Percentiles rank a stretch among this genome's conserved stretches.
Evolutionary conservation across 2,797 vertebrate species (phyloP).

Genomic region (Hypotaenidia okinawae): DNA sequence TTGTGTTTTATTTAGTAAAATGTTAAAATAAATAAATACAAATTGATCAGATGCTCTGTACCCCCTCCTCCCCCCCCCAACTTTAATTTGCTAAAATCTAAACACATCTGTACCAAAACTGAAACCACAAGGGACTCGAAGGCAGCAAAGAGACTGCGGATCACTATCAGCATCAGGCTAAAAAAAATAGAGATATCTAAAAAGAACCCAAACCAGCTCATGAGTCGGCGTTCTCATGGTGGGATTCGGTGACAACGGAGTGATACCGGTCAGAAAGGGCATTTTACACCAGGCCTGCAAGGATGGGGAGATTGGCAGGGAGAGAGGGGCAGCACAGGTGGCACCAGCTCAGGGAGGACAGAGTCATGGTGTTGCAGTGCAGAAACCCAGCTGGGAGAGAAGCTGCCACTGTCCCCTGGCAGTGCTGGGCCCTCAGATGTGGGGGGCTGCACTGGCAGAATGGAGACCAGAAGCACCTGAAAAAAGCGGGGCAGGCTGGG

Average conservation of each 20-base stretch:
- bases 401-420: rapidly evolving
- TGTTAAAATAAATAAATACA: constrained; percentile 99
- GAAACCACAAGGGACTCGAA: constrained; percentile 93
- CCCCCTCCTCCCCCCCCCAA: constrained; percentile 50
- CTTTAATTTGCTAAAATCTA: constrained; percentile 94
- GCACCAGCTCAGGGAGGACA: not conserved
- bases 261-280: constrained; percentile 44
- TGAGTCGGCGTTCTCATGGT: not conserved
- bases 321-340: not conserved
- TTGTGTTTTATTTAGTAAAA: constrained; percentile 99
- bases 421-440: not conserved
- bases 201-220: constrained; percentile 61
- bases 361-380: not conserved
- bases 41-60: constrained; percentile 97
- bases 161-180: constrained; percentile 90
- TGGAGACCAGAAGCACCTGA: not conserved
- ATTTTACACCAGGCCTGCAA: constrained; percentile 62
- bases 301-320: not conserved
- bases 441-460: not conserved
- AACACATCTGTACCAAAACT: constrained; percentile 98
- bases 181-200: constrained; percentile 86
- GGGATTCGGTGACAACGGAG: constrained; percentile 44
- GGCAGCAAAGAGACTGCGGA: constrained; percentile 90
- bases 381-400: not conserved
- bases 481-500: not conserved